Evolutionary conservation across 2,797 vertebrate genomes (phyloP).

Genomic region (Ctenopoma multispine): DNA sequence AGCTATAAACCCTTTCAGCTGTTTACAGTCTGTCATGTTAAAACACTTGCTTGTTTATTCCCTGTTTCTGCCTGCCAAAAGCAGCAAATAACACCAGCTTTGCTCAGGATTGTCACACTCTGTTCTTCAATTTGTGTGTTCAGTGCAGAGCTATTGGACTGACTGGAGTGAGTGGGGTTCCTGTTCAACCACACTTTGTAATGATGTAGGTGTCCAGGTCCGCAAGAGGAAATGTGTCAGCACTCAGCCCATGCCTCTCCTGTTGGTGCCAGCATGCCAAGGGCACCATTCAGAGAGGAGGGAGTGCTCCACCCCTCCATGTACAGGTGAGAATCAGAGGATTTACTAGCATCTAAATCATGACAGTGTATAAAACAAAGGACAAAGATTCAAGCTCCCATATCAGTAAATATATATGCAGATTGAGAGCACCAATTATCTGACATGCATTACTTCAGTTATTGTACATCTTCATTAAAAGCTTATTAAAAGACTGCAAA

Average conservation of each 20-base stretch:
- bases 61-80: background rate
- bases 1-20: conserved; percentile 3
- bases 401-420: background rate
- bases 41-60: background rate
- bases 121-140: conserved; percentile 32
- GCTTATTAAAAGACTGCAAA: too few relatives aligned
- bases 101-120: conserved; percentile 3
- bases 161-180: conserved; percentile 88
- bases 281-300: conserved; percentile 86
- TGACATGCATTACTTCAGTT: too few relatives aligned
- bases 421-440: background rate
- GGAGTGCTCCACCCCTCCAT: conserved; percentile 83
- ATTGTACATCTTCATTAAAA: too few relatives aligned
- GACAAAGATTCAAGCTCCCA: background rate
- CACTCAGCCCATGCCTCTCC: conserved; percentile 63
- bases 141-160: conserved; percentile 88
- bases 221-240: conserved; percentile 87
- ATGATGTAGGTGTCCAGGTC: conserved; percentile 84
- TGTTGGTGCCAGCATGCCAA: conserved; percentile 83
- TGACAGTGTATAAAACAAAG: background rate
- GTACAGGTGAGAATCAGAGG: conserved; percentile 81
- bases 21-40: background rate
- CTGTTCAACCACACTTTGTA: conserved; percentile 85
- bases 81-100: background rate
- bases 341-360: background rate